Evolutionary conservation across 1,140 invertebrate genomes (phyloP), one percentile per base, ranked within the genome.

Genomic region (Caenorhabditis brenneri): DNA sequence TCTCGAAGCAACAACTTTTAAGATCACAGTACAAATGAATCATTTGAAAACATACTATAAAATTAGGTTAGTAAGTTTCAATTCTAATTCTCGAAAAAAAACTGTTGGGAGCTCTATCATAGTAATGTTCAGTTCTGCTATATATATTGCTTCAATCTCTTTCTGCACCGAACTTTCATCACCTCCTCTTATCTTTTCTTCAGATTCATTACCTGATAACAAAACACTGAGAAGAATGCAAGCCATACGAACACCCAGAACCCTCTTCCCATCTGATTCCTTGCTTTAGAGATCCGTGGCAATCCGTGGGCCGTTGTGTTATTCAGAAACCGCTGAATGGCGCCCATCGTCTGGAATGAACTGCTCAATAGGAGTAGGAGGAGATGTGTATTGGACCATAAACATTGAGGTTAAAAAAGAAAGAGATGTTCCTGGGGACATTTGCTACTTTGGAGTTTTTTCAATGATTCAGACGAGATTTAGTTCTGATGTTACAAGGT

Each of bases 281-380:
- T 42, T n/a, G 81, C 55, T 49, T 69, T 82, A 2, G 81, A 60
- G n/a, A 82, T 69, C 33, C 81, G 22, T 22, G 81, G 81, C 36
- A 82, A 55, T 48, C 81, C 81, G 33, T 82, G 81, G 22, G 81
- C 55, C 1, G 81, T 82, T 2, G 81, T 82, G 22, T 82, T 82
- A 31, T 39, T 69, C 7, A 65, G 31, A 19, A 82, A 82, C 39
- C 81, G 58, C 24, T 31, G 39, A 48, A 74, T 69, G 19, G 81
- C 65, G 19, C 36, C 65, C 65, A 42, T 42, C 22, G 65, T 74
- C 65, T 74, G 65, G 16, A 74, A 74, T 39, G 15, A 74, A 74
- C 55, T 58, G 24, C 27, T 36, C 10, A 22, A 36, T 65, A 65
- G 22, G 60, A 58, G 10, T 65, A n/a, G 15, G 29, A 42, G 36